Conservation (phyloP, 2,888 invertebrate species). For the Mythimna loreyi region DNA sequence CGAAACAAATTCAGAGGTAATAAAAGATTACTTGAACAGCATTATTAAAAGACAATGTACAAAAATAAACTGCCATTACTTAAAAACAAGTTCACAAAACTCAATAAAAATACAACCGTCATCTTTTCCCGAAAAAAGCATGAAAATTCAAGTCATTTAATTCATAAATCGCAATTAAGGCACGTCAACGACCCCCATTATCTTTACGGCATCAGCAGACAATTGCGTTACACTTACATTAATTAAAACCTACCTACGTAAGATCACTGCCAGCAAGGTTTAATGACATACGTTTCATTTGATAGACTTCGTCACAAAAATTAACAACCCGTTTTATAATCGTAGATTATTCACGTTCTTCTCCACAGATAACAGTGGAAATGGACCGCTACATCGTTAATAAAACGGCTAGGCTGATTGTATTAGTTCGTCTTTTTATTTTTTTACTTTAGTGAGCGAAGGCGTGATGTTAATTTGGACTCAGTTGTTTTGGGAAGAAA, state of each 20-base stretch:
- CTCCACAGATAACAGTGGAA: background rate
- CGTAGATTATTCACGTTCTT: background rate
- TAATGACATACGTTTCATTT: slow-evolving; percentile 31
- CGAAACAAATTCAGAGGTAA: no score
- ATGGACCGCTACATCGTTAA: background rate
- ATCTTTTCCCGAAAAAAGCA: slow-evolving; percentile 17
- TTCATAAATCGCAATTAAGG: slow-evolving; percentile 62
- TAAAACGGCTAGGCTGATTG: no score
- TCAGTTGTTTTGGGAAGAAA: no score
- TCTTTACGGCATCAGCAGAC: slow-evolving; percentile 55
- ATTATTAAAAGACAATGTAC: background rate
- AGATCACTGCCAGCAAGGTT: slow-evolving; percentile 51
- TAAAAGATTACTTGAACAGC: background rate
- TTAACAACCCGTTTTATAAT: background rate
- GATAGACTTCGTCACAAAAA: slow-evolving; percentile 4
- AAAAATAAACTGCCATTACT: background rate
- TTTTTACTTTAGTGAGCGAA: background rate
- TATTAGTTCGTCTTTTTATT: no score
- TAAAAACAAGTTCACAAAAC: slow-evolving; percentile 3
- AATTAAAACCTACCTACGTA: slow-evolving; percentile 53
- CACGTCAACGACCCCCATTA: slow-evolving; percentile 58
- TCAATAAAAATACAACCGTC: slow-evolving; percentile 13
- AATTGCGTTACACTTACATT: slow-evolving; percentile 55
- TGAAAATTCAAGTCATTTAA: slow-evolving; percentile 29
- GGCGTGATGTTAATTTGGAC: no score